Percentiles rank a stretch among this genome's conserved stretches.
These are phyloP conservation scores for Falcaria lacertinaria DNA, from an alignment of 2,888 invertebrate species.

Conservation along the genomic window DNA sequence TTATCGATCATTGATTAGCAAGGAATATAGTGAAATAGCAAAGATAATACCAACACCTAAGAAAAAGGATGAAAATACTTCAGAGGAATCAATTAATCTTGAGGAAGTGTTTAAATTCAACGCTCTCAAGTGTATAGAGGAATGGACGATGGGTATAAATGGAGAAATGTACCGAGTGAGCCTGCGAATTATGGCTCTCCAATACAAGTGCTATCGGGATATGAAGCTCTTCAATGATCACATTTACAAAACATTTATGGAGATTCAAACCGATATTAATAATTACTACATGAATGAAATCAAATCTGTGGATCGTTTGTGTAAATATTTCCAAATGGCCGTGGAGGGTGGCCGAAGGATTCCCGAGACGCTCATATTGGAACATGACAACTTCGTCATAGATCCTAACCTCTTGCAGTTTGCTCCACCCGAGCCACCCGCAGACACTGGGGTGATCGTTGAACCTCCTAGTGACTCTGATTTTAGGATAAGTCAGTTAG, in stretches of 20 bases:
- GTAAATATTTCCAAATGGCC: conserved; percentile 72
- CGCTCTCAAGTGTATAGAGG: conserved; percentile 68
- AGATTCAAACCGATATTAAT: conserved; percentile 65
- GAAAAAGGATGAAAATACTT: conserved; percentile 50
- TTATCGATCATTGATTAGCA: conserved; percentile 50
- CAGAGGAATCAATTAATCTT: conserved; percentile 41
- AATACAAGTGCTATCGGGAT: conserved; percentile 58
- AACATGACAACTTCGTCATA: conserved; percentile 70
- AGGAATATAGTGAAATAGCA: conserved; percentile 57
- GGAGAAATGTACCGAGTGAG: conserved; percentile 77
- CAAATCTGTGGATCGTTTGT: conserved; percentile 70
- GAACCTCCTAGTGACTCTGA: conserved; percentile 42
- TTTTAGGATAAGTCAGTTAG: conserved; percentile 59
- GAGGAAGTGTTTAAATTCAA: conserved; percentile 61
- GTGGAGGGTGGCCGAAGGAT: conserved; percentile 70
- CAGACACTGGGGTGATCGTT: conserved; percentile 21
- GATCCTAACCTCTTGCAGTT: conserved; percentile 66
- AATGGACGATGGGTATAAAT: conserved; percentile 78
- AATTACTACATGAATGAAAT: conserved; percentile 66
- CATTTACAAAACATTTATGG: conserved; percentile 60
- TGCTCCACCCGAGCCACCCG: conserved; percentile 25
- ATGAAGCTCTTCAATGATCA: conserved; percentile 66
- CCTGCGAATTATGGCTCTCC: conserved; percentile 56
- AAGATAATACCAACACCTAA: conserved; percentile 46
- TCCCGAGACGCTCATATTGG: conserved; percentile 65